phyloP scores from a whole-genome alignment of 2,113 vertebrate genomes.

The Passerina amoena region DNA sequence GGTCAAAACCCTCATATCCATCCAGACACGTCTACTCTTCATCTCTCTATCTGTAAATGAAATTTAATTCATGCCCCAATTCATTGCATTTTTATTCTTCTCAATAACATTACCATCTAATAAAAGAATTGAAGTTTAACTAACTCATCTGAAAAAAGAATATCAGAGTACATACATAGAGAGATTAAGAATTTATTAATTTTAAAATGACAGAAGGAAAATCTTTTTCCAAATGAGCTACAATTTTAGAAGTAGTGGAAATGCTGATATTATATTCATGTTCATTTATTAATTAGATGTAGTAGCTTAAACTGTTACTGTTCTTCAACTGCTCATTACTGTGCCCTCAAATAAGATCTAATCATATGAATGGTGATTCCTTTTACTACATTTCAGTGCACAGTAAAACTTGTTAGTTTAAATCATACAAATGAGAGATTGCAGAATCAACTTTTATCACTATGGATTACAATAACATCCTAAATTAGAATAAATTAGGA shows the following conservation, averaged over 20 bases:
- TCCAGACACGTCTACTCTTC: not conserved
- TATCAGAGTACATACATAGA: not conserved
- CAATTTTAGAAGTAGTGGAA: not conserved
- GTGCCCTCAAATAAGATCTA: not conserved
- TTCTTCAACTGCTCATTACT: not conserved
- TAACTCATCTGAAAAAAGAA: not conserved
- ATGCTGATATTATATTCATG: not conserved
- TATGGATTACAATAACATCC: not conserved
- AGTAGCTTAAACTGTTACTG: not conserved
- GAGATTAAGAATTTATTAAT: not conserved
- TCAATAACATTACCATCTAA: not conserved
- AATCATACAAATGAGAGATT: not conserved
- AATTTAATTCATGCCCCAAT: not conserved
- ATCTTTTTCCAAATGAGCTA: not conserved
- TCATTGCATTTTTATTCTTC: not conserved
- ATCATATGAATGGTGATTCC: not conserved
- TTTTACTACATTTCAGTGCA: not conserved
- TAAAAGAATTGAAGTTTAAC: not conserved
- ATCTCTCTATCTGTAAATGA: not conserved
- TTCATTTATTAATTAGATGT: not conserved
- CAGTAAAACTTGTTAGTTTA: not conserved
- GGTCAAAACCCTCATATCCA: not conserved
- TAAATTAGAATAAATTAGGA: conserved; percentile 16
- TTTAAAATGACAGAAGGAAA: not conserved
- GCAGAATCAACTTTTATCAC: not conserved